Base-by-base conservation (phyloP, 2,113 vertebrate species). In the Crotophaga sulcirostris region DNA sequence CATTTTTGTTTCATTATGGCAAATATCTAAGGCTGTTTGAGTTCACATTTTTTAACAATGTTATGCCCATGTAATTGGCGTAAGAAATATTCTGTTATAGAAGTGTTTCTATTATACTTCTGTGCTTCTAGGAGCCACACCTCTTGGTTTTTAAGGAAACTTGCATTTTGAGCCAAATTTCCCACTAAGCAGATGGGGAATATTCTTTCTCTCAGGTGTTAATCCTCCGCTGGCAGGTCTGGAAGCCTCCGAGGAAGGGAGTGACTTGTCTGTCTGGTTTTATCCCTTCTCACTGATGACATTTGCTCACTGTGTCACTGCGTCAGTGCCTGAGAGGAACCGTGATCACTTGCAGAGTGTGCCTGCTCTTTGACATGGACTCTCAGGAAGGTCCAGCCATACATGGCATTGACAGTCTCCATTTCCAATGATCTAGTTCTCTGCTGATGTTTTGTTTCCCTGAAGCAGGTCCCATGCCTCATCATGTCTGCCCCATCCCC, bases 251-350 rank as follows among this genome's bases (percentile, higher is more conserved):
- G 33, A 34, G 75, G 67, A 67, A 51, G 28, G 25, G 7, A 52
- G 31, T 29, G 19, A 74, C 31, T n/a, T 9, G 10, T n/a, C 38
- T 87, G 6, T 20, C 54, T 47, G 45, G 16, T 68, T 47, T 90
- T 68, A 19, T n/a, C 31, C 15, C 34, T 56, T 31, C 38, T 28
- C 36, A 28, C 13, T 21, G 33, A 34, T 33, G 44, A 19, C n/a
- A 25, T 23, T 72, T 86, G 45, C 31, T 66, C 13, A 18, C 3
- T 2, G 3, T 25, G 33, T 44, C 21, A 13, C 14, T 33, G 36
- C 0, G 16, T 49, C 23, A 20, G 31, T 36, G 18, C n/a, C 45
- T 0, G 1, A 58, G 38, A 47, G 36, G 52, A 63, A 25, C 1
- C 3, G 20, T 8, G 38, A 15, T 20, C 26, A 34, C 40, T 49